These are phyloP conservation scores for Montifringilla adamsi DNA, from an alignment of 2,113 vertebrate species.

Conservation along the genomic window DNA sequence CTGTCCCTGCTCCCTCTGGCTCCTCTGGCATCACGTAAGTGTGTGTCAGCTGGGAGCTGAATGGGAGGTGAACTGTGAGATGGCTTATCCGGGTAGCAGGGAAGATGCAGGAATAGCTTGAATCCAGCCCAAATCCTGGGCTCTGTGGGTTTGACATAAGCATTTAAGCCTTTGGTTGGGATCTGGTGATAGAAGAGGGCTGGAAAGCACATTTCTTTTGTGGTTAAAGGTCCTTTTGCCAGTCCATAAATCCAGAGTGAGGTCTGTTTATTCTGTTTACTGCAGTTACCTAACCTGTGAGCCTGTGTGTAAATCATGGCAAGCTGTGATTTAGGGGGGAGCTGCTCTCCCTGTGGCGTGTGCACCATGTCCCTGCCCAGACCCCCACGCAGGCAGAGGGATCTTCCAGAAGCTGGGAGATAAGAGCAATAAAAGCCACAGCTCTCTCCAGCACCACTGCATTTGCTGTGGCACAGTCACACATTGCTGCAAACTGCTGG, in stretches of 20 bases:
- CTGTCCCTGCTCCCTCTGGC: background rate
- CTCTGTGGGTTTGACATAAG: constrained; percentile 36
- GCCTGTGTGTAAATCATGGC: constrained; percentile 69
- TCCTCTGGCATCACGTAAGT: background rate
- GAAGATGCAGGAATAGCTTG: background rate
- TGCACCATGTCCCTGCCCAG: constrained; percentile 17
- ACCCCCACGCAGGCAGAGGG: constrained; percentile 25
- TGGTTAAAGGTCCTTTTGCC: constrained; percentile 68
- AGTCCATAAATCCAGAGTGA: constrained; percentile 72
- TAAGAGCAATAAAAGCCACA: background rate
- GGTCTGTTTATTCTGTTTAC: constrained; percentile 77
- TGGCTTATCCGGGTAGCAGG: background rate
- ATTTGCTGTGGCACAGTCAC: background rate
- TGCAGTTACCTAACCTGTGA: constrained; percentile 71
- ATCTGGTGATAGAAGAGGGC: constrained; percentile 36
- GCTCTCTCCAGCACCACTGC: background rate
- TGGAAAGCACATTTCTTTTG: constrained; percentile 46
- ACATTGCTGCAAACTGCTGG: background rate
- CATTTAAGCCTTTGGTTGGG: constrained; percentile 48
- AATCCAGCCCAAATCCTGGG: background rate
- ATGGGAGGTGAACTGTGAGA: background rate
- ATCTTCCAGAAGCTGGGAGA: constrained; percentile 51
- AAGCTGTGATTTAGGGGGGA: constrained; percentile 64
- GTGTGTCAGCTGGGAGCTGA: background rate
- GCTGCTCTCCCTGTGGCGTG: constrained; percentile 13